Evolutionary conservation across 2,797 vertebrate species (phyloP).

Genomic region (Myioborus melanocephalus): DNA sequence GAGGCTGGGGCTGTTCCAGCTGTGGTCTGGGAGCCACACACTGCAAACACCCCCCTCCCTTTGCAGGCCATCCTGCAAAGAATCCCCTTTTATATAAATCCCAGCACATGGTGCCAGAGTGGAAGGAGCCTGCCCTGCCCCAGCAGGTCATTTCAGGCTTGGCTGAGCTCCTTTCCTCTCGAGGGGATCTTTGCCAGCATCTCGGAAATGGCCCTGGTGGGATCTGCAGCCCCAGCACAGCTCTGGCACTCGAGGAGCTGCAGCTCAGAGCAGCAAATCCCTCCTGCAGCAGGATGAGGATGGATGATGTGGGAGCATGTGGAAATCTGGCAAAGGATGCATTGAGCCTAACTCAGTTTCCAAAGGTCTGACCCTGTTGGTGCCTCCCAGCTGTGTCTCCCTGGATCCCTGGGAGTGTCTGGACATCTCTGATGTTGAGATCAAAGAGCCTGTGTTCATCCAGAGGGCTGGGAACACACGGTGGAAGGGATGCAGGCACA

Average conservation of each 20-base stretch:
- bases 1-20: rapidly evolving
- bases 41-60: rapidly evolving
- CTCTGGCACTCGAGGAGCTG: not conserved
- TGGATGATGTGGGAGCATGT: not conserved
- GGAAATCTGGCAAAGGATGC: not conserved
- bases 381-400: not conserved
- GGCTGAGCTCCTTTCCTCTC: conserved; percentile 35
- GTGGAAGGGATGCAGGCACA: not conserved
- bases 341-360: not conserved
- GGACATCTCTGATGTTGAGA: not conserved
- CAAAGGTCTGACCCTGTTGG: not conserved
- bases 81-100: not conserved
- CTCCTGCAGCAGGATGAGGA: not conserved
- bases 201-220: conserved; percentile 1
- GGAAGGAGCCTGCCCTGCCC: not conserved
- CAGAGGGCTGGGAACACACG: not conserved
- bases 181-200: conserved; percentile 8
- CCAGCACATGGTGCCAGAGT: not conserved
- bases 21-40: not conserved
- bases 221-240: not conserved
- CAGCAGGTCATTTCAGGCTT: conserved; percentile 45
- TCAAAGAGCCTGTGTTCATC: not conserved
- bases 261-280: not conserved
- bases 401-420: not conserved
- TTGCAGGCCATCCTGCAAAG: not conserved